Evolutionary conservation across 2,888 invertebrate species (phyloP).

Genomic region (Tachina fera): DNA sequence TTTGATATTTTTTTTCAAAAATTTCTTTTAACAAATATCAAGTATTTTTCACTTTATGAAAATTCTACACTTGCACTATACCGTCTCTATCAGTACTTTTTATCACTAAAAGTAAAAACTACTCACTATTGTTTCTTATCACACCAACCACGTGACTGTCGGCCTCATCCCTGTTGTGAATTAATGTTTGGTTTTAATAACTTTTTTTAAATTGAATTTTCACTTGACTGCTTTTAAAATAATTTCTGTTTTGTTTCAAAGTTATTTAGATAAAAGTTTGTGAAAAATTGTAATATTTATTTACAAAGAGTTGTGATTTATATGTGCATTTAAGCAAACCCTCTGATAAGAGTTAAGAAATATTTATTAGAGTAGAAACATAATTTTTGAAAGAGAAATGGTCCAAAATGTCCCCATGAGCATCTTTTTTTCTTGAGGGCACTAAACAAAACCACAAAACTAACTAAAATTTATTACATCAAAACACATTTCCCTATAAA

Average conservation of each 20-base stretch:
- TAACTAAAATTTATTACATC: too few relatives aligned
- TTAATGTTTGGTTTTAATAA: slow-evolving; percentile 1
- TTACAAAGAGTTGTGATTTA: not conserved
- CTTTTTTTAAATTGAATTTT: slow-evolving; percentile 7
- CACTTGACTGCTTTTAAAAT: slow-evolving; percentile 10
- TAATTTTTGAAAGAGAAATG: not conserved
- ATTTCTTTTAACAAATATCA: too few relatives aligned
- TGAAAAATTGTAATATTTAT: not conserved
- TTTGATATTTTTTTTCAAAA: too few relatives aligned
- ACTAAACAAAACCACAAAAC: too few relatives aligned
- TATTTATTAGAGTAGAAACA: not conserved
- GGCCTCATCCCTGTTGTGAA: not conserved
- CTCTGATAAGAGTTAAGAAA: not conserved
- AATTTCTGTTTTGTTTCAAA: not conserved
- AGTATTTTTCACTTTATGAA: too few relatives aligned
- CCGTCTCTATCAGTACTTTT: too few relatives aligned
- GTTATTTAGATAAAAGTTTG: not conserved
- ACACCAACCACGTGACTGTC: too few relatives aligned
- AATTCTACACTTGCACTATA: too few relatives aligned
- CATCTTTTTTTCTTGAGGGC: too few relatives aligned
- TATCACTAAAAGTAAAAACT: not conserved
- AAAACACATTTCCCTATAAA: too few relatives aligned
- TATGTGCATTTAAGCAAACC: not conserved
- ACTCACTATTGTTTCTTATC: too few relatives aligned
- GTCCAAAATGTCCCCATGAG: too few relatives aligned